phyloP scores from a whole-genome alignment of 2,797 vertebrate genomes.

The Spea hammondii region DNA sequence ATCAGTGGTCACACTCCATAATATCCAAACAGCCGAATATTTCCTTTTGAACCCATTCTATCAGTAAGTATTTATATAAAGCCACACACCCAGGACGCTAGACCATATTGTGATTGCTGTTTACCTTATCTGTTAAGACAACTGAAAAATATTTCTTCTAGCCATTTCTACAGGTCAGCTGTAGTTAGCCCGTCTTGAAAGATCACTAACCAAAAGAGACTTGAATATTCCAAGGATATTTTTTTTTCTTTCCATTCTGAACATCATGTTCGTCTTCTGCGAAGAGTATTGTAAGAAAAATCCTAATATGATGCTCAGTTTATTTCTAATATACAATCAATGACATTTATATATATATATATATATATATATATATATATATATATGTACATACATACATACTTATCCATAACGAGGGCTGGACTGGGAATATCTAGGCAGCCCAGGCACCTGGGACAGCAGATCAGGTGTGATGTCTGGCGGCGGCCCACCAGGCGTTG shows the following conservation, averaged over 20 bases:
- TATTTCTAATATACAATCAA: too few species aligned
- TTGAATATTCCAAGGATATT: constrained; percentile 12
- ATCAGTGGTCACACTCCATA: constrained; percentile 10
- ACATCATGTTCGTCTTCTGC: neutral
- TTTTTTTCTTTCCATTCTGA: neutral
- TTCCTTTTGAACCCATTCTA: constrained; percentile 32
- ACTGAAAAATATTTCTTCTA: constrained; percentile 39
- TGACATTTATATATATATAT: too few species aligned
- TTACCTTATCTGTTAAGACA: constrained; percentile 54
- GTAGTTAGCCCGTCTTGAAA: constrained; percentile 32
- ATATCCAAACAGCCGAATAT: constrained; percentile 23
- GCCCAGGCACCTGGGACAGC: too few species aligned
- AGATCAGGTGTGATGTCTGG: too few species aligned
- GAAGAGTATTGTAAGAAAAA: too few species aligned
- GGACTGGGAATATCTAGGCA: too few species aligned
- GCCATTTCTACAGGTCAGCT: constrained; percentile 47
- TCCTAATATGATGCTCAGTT: too few species aligned
- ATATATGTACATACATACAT: too few species aligned
- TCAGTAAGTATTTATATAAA: constrained; percentile 48
- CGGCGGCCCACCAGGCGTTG: too few species aligned
- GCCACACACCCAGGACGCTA: constrained; percentile 25
- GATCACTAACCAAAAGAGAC: constrained; percentile 40
- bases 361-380: too few species aligned
- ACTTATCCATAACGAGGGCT: too few species aligned
- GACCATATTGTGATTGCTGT: constrained; percentile 34